phyloP scores from a whole-genome alignment of 2,113 vertebrate species.

The Tenrec ecaudatus region DNA sequence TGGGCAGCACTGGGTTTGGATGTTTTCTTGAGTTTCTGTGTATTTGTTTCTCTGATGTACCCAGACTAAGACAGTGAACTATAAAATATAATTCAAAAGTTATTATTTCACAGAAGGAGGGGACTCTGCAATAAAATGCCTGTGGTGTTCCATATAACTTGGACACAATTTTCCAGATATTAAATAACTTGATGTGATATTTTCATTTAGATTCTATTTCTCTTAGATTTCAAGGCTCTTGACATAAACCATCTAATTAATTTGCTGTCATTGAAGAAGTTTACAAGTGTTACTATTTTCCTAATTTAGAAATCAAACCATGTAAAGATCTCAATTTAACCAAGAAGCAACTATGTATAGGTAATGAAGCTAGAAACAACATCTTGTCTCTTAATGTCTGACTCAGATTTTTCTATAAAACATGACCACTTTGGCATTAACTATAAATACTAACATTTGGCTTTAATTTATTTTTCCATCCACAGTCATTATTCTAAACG shows the following conservation, averaged over 20 bases:
- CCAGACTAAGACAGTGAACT: background rate
- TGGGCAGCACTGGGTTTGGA: too few species aligned
- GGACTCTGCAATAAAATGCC: background rate
- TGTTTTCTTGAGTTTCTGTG: too few species aligned
- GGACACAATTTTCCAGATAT: conserved; percentile 13
- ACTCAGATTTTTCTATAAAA: background rate
- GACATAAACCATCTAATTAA: background rate
- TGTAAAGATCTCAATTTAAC: conserved; percentile 24
- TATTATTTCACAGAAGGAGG: conserved; percentile 3
- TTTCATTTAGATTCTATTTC: conserved; percentile 26
- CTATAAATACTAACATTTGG: background rate
- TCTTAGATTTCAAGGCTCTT: conserved; percentile 37
- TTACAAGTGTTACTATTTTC: background rate
- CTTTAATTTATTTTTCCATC: conserved; percentile 32
- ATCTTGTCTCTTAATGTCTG: background rate
- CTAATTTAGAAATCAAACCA: conserved; percentile 46
- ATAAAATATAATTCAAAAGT: conserved; percentile 14
- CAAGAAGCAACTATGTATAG: background rate
- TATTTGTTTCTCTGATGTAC: too few species aligned
- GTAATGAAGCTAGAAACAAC: conserved; percentile 42
- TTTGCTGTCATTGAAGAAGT: background rate
- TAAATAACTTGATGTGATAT: conserved; percentile 26
- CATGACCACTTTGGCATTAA: conserved; percentile 47
- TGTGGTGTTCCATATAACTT: conserved; percentile 9
- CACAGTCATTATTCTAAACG: background rate